These are phyloP conservation scores for Sphaerophoria rueppellii DNA, from an alignment of 2,888 invertebrate genomes.

Conservation along the genomic window DNA sequence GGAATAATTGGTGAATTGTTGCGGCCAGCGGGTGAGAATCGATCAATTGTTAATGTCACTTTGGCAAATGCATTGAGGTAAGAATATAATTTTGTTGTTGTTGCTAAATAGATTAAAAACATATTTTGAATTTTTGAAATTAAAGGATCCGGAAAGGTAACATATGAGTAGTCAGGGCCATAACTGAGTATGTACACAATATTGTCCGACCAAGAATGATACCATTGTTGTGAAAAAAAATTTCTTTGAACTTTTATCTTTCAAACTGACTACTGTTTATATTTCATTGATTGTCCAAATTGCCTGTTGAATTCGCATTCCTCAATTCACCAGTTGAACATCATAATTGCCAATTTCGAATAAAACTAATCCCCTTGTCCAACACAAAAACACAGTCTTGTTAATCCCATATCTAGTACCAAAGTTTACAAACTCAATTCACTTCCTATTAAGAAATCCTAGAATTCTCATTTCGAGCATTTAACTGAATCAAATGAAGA, in stretches of 20 bases:
- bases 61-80: conserved; percentile 80
- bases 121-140: neutral
- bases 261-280: neutral
- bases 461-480: conserved; percentile 1
- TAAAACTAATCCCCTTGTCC: neutral
- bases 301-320: neutral
- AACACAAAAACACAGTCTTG: neutral
- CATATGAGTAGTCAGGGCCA: too few relatives aligned
- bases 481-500: neutral
- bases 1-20: conserved; percentile 81
- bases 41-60: conserved; percentile 80
- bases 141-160: too few relatives aligned
- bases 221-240: too few relatives aligned
- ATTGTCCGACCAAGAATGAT: too few relatives aligned
- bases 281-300: neutral
- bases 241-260: too few relatives aligned
- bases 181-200: too few relatives aligned
- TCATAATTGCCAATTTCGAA: neutral
- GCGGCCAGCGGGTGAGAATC: conserved; percentile 79
- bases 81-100: conserved; percentile 62
- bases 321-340: conserved; percentile 4
- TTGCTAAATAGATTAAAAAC: too few relatives aligned
- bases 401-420: neutral
- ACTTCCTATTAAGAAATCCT: too few relatives aligned
- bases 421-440: conserved; percentile 1